Evolutionary conservation across 2,888 invertebrate species (phyloP).

Genomic region (Yponomeuta evonymella): DNA sequence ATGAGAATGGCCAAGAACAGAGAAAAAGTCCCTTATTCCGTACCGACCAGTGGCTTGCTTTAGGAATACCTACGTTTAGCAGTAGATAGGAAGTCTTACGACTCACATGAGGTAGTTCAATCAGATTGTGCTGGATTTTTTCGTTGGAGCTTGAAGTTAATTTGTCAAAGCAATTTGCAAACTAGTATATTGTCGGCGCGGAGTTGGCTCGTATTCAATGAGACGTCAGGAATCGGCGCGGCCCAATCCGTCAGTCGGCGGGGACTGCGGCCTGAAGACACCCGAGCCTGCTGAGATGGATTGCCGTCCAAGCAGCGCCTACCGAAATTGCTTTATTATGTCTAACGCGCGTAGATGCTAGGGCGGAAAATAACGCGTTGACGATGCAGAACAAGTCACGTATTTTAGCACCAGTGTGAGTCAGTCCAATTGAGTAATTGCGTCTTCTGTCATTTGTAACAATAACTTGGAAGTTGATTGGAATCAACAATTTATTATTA

Average conservation of each 20-base stretch:
- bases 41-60: no score
- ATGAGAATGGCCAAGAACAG: no score
- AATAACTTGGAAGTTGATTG: no score
- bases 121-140: neutral
- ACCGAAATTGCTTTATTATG: neutral
- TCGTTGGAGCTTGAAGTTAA: neutral
- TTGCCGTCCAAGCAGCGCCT: neutral
- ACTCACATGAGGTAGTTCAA: neutral
- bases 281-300: neutral
- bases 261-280: neutral
- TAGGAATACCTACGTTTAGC: no score
- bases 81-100: no score
- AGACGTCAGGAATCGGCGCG: slow-evolving; percentile 3
- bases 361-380: no score
- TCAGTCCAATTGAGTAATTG: no score
- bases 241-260: neutral
- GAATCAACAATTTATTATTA: no score
- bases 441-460: no score
- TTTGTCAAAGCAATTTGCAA: neutral
- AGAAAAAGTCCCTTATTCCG: no score
- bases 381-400: no score
- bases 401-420: no score
- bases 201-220: neutral
- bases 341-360: neutral
- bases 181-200: neutral